Conservation (phyloP, 2,888 invertebrate genomes). For the Mantis religiosa region DNA sequence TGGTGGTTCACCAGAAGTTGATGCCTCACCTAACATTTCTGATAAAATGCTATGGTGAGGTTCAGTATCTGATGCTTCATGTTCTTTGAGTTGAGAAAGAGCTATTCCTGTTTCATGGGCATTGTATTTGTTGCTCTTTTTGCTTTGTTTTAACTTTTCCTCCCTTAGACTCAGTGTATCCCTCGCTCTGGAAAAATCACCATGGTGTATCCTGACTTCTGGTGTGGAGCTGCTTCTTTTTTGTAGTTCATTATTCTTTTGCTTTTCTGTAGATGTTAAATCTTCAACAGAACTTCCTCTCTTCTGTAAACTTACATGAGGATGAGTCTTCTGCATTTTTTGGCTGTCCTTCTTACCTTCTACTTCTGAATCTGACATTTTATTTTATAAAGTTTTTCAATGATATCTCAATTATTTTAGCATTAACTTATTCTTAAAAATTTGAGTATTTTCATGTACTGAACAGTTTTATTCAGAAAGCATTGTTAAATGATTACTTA, state of each 20-base stretch:
- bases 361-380: background rate
- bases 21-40: too few species aligned
- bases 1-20: too few species aligned
- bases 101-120: too few species aligned
- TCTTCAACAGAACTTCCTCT: background rate
- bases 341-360: background rate
- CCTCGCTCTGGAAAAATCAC: background rate
- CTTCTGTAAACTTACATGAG: background rate
- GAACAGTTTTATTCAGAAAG: background rate
- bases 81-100: too few species aligned
- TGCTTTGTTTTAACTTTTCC: too few species aligned
- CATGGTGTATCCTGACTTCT: background rate
- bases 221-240: background rate
- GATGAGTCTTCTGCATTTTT: background rate
- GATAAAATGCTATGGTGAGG: background rate
- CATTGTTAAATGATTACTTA: background rate
- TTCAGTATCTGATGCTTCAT: too few species aligned
- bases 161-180: too few species aligned
- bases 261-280: background rate
- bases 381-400: too few species aligned
- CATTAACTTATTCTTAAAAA: too few species aligned
- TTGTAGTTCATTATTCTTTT: background rate
- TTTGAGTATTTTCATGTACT: too few species aligned
- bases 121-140: too few species aligned
- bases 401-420: too few species aligned